Percentiles rank a stretch among this genome's conserved stretches.
Conservation (phyloP, 2,888 invertebrate species). For the Mythimna lalbum region DNA sequence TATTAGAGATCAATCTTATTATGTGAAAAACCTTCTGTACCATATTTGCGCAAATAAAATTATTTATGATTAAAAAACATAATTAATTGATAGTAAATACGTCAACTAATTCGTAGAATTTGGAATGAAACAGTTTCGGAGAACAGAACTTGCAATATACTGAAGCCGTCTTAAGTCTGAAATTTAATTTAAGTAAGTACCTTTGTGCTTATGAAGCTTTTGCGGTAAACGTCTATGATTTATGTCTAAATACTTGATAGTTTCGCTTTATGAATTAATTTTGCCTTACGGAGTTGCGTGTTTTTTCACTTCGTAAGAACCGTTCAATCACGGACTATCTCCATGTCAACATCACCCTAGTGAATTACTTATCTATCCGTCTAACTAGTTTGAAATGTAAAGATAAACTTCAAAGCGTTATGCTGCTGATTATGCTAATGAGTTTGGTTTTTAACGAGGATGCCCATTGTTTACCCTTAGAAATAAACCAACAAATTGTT, state of each 20-base stretch:
- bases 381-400: background rate
- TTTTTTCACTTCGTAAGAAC: slow-evolving; percentile 28
- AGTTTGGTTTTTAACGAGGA: slow-evolving; percentile 9
- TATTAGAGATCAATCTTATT: too few species aligned
- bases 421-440: slow-evolving; percentile 10
- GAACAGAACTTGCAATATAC: slow-evolving; percentile 16
- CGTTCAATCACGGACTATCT: slow-evolving; percentile 41
- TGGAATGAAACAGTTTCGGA: slow-evolving; percentile 32
- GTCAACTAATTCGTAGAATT: slow-evolving; percentile 19
- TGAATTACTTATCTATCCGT: slow-evolving; percentile 26
- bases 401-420: slow-evolving; percentile 12
- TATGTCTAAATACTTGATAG: slow-evolving; percentile 27
- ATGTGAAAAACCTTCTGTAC: too few species aligned
- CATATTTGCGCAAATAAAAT: too few species aligned
- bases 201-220: slow-evolving; percentile 24
- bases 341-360: slow-evolving; percentile 1
- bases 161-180: slow-evolving; percentile 2
- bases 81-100: background rate
- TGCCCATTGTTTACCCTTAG: slow-evolving; percentile 7
- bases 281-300: slow-evolving; percentile 18
- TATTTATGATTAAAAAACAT: background rate
- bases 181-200: slow-evolving; percentile 27
- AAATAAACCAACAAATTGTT: slow-evolving; percentile 10
- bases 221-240: slow-evolving; percentile 7
- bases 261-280: slow-evolving; percentile 20